Percentiles rank a stretch among this genome's conserved stretches.
Evolutionary conservation across 37 sponge, comb jelly and placozoan genomes (phyloP).

Genomic region (Trichoplax adhaerens): DNA sequence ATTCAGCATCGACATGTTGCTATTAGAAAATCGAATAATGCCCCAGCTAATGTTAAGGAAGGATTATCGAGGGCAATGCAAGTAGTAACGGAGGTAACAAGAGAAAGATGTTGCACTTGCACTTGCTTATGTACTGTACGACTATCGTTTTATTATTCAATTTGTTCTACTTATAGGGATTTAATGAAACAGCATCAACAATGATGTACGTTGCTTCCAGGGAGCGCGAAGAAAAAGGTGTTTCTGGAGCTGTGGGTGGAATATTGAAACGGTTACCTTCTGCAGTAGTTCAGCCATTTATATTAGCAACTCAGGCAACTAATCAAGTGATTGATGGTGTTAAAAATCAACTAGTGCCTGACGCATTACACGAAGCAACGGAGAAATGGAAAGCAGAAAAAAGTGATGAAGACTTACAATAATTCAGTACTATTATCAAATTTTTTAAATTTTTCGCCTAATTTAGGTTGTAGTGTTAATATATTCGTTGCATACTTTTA

Average conservation of each 20-base stretch:
- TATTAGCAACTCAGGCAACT: slow-evolving; percentile 66
- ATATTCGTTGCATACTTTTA: too few species aligned
- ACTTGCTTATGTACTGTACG: too few species aligned
- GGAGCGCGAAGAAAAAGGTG: slow-evolving; percentile 57
- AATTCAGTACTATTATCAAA: too few species aligned
- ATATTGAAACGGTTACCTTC: slow-evolving; percentile 58
- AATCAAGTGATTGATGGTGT: slow-evolving; percentile 63
- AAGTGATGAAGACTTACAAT: neutral
- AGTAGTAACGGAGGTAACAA: too few species aligned
- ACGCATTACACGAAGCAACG: slow-evolving; percentile 51
- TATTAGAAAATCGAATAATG: neutral
- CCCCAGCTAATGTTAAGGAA: too few species aligned
- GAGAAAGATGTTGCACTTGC: too few species aligned
- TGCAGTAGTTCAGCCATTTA: slow-evolving; percentile 53
- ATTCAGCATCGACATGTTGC: neutral
- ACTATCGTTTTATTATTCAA: too few species aligned
- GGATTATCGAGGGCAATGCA: too few species aligned
- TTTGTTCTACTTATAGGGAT: slow-evolving; percentile 30
- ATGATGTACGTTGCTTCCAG: slow-evolving; percentile 24
- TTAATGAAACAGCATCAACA: slow-evolving; percentile 45
- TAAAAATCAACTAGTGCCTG: slow-evolving; percentile 77
- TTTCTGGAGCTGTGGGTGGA: slow-evolving; percentile 66
- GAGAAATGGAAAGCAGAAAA: slow-evolving; percentile 33
- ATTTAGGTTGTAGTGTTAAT: too few species aligned
- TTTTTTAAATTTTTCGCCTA: too few species aligned